These are phyloP conservation scores for Epicampocera succincta DNA, from an alignment of 2,888 invertebrate genomes.

Conservation along the genomic window DNA sequence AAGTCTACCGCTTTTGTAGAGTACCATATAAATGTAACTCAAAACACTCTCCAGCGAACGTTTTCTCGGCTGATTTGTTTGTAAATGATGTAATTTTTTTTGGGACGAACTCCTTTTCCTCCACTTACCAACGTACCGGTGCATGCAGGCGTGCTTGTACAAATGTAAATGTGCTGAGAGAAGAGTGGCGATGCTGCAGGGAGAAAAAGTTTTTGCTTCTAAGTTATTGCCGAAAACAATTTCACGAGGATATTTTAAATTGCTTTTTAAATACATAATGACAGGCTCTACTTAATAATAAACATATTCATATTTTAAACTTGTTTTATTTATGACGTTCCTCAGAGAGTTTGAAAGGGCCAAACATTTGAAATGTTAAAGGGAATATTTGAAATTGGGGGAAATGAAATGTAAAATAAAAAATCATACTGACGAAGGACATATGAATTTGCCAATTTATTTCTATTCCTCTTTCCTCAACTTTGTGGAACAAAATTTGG, in stretches of 20 bases:
- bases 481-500: slow-evolving; percentile 1
- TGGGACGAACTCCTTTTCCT: slow-evolving; percentile 18
- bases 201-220: slow-evolving; percentile 38
- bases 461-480: slow-evolving; percentile 14
- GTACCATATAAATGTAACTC: slow-evolving; percentile 7
- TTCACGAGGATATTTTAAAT: slow-evolving; percentile 57
- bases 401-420: slow-evolving; percentile 1
- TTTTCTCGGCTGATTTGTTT: slow-evolving; percentile 64
- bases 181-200: slow-evolving; percentile 14
- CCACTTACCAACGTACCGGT: not conserved
- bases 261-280: slow-evolving; percentile 68
- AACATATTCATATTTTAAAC: slow-evolving; percentile 48
- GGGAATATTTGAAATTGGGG: slow-evolving; percentile 26
- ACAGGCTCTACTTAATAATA: slow-evolving; percentile 64
- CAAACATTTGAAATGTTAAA: not conserved
- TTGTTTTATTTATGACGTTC: slow-evolving; percentile 4
- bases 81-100: slow-evolving; percentile 9
- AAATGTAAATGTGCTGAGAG: not conserved
- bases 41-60: slow-evolving; percentile 56
- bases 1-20: slow-evolving; percentile 13
- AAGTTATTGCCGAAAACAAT: slow-evolving; percentile 59
- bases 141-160: not conserved
- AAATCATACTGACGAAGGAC: slow-evolving; percentile 39
- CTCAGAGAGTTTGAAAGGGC: not conserved
- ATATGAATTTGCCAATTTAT: slow-evolving; percentile 62